Evolutionary conservation across 2,888 invertebrate genomes (phyloP).

Genomic region (Balanococcus diminutus): DNA sequence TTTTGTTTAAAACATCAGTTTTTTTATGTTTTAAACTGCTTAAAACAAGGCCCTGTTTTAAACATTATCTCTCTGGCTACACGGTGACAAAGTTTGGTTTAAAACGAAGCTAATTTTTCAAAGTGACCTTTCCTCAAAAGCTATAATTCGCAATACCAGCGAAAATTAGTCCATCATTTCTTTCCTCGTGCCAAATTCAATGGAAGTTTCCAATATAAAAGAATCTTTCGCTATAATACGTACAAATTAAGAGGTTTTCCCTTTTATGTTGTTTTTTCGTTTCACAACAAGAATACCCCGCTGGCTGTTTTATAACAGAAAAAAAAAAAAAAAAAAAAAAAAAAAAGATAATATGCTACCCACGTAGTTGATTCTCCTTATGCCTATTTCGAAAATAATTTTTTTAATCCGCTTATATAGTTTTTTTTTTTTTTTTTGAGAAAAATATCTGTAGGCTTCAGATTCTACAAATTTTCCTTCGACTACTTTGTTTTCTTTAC

Average conservation of each 20-base stretch:
- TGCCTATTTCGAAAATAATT: constrained; percentile 26
- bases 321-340: no score
- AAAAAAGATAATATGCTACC: no score
- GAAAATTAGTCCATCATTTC: background rate
- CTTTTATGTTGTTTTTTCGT: background rate
- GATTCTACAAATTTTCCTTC: background rate
- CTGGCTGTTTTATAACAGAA: background rate
- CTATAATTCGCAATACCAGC: background rate
- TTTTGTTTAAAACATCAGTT: no score
- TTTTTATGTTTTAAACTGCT: no score
- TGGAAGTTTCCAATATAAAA: background rate
- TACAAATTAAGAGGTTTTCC: constrained; percentile 11
- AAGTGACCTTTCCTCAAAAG: background rate
- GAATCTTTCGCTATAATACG: background rate
- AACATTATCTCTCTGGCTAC: no score
- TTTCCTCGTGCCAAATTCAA: background rate
- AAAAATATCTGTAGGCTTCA: background rate
- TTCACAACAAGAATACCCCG: background rate
- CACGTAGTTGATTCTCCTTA: background rate
- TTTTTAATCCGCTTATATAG: constrained; percentile 38
- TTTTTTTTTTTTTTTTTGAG: background rate
- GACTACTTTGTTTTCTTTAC: background rate
- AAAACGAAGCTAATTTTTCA: constrained; percentile 27
- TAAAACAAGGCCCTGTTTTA: no score
- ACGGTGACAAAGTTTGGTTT: background rate